Conservation (phyloP, 2,113 vertebrate species). For the Poicephalus meyeri region DNA sequence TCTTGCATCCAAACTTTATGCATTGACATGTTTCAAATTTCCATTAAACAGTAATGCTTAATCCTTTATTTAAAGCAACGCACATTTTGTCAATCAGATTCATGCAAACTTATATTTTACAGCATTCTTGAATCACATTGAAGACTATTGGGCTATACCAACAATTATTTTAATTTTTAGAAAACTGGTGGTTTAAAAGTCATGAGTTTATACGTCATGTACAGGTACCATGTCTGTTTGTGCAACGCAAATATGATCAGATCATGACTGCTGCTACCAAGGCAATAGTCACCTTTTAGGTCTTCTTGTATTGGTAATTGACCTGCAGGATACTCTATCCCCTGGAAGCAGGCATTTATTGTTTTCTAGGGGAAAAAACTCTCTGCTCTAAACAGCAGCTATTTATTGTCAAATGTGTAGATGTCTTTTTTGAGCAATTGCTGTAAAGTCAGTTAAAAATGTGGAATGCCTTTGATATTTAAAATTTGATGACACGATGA, state of each 20-base stretch:
- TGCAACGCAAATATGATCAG: neutral
- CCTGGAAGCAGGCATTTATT: neutral
- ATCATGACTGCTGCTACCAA: neutral
- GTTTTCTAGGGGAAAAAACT: neutral
- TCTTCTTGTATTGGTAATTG: neutral
- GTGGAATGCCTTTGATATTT: neutral
- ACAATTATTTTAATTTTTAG: neutral
- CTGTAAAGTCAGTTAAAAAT: neutral
- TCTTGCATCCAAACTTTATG: neutral
- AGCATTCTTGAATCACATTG: neutral
- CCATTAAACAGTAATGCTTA: neutral
- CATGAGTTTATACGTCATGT: neutral
- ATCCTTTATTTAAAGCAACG: neutral
- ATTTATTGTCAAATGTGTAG: neutral
- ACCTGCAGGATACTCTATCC: neutral
- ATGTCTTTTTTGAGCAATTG: neutral
- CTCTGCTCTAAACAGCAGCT: neutral
- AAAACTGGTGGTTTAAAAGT: neutral
- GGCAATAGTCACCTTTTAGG: conserved; percentile 12
- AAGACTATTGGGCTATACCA: neutral
- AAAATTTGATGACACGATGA: neutral
- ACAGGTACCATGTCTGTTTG: neutral
- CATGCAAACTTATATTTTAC: neutral
- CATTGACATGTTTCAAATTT: neutral
- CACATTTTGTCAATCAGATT: neutral